These are phyloP conservation scores for Sinhomidia bicolor DNA, from an alignment of 2,888 invertebrate genomes.

Conservation along the genomic window DNA sequence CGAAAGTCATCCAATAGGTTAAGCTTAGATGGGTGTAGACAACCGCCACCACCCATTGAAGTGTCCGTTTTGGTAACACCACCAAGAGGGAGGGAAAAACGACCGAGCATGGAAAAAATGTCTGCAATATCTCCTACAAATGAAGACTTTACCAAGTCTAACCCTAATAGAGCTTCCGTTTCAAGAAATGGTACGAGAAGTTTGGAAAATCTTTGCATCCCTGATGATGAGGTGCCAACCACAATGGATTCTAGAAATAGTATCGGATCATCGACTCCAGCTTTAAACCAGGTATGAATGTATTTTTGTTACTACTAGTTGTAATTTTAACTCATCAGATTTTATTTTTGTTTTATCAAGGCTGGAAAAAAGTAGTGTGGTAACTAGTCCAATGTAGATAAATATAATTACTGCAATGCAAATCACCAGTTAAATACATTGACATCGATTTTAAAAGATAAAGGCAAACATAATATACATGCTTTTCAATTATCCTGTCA, in stretches of 20 bases:
- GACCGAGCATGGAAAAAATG: slow-evolving; percentile 77
- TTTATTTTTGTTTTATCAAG: too few relatives aligned
- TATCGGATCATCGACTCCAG: slow-evolving; percentile 79
- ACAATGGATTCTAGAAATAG: slow-evolving; percentile 56
- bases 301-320: too few relatives aligned
- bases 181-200: slow-evolving; percentile 78
- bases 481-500: too few relatives aligned
- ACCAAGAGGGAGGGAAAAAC: slow-evolving; percentile 74
- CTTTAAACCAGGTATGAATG: slow-evolving; percentile 78
- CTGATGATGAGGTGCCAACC: slow-evolving; percentile 64
- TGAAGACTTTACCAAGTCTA: slow-evolving; percentile 58
- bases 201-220: slow-evolving; percentile 79
- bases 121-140: slow-evolving; percentile 68
- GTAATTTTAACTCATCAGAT: too few relatives aligned
- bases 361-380: too few relatives aligned
- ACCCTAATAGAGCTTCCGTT: slow-evolving; percentile 61
- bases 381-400: too few relatives aligned
- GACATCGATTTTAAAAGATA: too few relatives aligned
- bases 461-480: too few relatives aligned
- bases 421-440: too few relatives aligned
- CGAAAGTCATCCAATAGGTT: slow-evolving; percentile 45
- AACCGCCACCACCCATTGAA: slow-evolving; percentile 78
- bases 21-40: slow-evolving; percentile 62
- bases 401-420: too few relatives aligned
- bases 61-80: slow-evolving; percentile 79